phyloP scores from a whole-genome alignment of 2,888 invertebrate genomes.

The Cryptophagus acutangulus region DNA sequence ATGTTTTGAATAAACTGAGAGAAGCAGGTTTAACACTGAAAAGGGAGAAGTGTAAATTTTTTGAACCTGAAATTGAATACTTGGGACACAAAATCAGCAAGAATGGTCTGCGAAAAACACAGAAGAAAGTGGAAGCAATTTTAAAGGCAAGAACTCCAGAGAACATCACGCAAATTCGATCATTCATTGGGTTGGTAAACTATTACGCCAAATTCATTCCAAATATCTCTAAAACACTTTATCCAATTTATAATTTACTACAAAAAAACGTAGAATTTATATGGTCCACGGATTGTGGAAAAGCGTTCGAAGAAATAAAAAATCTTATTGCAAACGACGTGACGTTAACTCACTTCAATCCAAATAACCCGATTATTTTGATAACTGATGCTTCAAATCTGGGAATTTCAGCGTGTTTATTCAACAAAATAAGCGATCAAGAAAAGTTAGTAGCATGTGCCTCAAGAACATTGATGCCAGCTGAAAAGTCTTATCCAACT shows the following conservation, averaged over 20 bases:
- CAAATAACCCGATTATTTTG: slow-evolving; percentile 13
- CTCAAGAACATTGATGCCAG: slow-evolving; percentile 12
- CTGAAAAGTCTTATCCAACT: slow-evolving; percentile 10
- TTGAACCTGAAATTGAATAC: slow-evolving; percentile 32
- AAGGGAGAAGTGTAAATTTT: slow-evolving; percentile 36
- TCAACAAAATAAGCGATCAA: slow-evolving; percentile 3
- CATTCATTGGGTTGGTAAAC: slow-evolving; percentile 17
- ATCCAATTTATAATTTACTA: slow-evolving; percentile 16
- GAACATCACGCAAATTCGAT: slow-evolving; percentile 16
- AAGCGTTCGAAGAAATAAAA: slow-evolving; percentile 15
- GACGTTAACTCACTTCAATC: slow-evolving; percentile 17
- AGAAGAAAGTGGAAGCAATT: slow-evolving; percentile 20
- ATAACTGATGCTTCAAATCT: slow-evolving; percentile 11
- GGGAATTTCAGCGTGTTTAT: slow-evolving; percentile 13
- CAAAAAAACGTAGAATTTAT: slow-evolving; percentile 12
- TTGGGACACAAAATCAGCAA: slow-evolving; percentile 27
- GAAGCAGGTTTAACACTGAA: slow-evolving; percentile 32
- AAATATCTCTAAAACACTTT: slow-evolving; percentile 8
- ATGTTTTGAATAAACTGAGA: slow-evolving; percentile 26
- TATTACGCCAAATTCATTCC: slow-evolving; percentile 21
- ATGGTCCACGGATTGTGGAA: slow-evolving; percentile 17
- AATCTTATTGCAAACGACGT: slow-evolving; percentile 10
- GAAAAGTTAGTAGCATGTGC: slow-evolving; percentile 12
- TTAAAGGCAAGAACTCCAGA: slow-evolving; percentile 13
- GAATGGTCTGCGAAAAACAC: slow-evolving; percentile 16